Evolutionary conservation across 2,797 vertebrate genomes (phyloP).

Genomic region (Simalia tracyae): DNA sequence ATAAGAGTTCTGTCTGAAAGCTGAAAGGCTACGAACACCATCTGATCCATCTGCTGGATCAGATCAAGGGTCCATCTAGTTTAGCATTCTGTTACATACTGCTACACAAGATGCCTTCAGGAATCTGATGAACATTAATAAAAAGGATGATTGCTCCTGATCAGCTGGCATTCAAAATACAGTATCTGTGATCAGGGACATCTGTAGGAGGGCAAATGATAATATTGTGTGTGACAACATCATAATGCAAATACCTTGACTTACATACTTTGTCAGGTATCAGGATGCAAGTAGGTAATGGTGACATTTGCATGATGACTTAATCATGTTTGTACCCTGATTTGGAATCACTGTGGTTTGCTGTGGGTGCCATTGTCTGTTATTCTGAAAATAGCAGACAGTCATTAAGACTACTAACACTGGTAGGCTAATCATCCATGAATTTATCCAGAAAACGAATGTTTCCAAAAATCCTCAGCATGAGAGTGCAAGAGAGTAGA

Average conservation of each 20-base stretch:
- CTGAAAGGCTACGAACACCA: background rate
- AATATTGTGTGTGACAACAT: background rate
- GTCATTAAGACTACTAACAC: background rate
- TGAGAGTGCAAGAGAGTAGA: background rate
- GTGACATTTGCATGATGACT: background rate
- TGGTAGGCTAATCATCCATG: background rate
- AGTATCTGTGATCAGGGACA: background rate
- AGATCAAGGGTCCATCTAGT: background rate
- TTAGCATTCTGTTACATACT: too few relatives aligned
- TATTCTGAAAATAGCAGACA: background rate
- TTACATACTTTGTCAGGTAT: background rate
- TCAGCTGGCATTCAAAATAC: background rate
- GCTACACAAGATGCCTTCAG: too few relatives aligned
- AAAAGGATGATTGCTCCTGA: background rate
- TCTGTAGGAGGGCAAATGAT: background rate
- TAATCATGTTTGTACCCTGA: background rate
- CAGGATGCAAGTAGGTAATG: background rate
- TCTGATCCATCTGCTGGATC: background rate
- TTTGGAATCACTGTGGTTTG: background rate
- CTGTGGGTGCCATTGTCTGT: background rate
- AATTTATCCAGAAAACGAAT: background rate
- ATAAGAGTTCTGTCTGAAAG: background rate
- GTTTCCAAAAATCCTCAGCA: background rate
- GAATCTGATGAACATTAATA: background rate
- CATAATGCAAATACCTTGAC: background rate